These are phyloP conservation scores for Cinclus mexicanus DNA, from an alignment of 2,113 vertebrate species.

Conservation along the genomic window DNA sequence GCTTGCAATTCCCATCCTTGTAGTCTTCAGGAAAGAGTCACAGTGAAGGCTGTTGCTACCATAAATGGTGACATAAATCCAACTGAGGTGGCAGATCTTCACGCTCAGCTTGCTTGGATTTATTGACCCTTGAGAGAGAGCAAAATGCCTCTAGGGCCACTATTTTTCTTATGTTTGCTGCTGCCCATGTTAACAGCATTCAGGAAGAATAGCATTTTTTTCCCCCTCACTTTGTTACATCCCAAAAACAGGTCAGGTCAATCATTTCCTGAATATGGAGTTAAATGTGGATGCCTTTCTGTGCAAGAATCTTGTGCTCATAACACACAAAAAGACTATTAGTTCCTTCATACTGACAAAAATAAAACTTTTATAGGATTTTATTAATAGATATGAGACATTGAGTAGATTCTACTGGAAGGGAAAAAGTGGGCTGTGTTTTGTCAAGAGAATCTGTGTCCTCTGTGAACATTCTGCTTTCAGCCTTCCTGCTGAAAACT, in stretches of 20 bases:
- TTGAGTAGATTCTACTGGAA: not conserved
- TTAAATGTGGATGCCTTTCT: not conserved
- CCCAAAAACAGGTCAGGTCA: not conserved
- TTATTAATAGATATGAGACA: slow-evolving; percentile 11
- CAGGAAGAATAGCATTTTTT: not conserved
- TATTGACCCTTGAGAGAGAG: not conserved
- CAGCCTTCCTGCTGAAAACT: not conserved
- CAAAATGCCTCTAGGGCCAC: not conserved
- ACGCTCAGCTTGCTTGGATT: not conserved
- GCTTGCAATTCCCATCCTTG: not conserved
- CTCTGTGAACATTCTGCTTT: not conserved
- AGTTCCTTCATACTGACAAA: not conserved
- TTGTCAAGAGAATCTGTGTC: not conserved
- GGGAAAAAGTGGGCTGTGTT: not conserved
- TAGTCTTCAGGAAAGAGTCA: not conserved
- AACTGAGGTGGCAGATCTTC: not conserved
- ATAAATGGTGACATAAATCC: slow-evolving; percentile 45
- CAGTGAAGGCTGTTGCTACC: slow-evolving; percentile 1
- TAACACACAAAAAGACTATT: not conserved
- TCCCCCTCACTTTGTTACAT: not conserved
- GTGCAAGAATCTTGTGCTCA: not conserved
- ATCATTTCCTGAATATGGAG: not conserved
- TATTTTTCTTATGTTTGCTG: not conserved
- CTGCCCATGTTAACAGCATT: not conserved
- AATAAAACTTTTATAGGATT: not conserved